Percentiles rank a stretch among this genome's conserved stretches.
phyloP scores from a whole-genome alignment of 2,797 vertebrate genomes.

The Lepus townsendii region DNA sequence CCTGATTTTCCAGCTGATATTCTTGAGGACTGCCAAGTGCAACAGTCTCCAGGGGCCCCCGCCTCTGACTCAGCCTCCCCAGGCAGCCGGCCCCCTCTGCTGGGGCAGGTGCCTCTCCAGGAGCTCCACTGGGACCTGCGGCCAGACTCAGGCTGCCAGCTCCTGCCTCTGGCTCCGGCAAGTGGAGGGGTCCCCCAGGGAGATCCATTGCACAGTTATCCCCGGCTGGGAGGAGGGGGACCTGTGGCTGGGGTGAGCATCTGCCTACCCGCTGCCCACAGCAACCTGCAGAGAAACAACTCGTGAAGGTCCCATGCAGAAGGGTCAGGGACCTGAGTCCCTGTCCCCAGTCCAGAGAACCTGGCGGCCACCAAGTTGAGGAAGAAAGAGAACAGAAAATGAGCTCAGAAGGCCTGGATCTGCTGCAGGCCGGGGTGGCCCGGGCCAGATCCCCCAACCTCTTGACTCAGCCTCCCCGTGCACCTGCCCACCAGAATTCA shows the following conservation, averaged over 20 bases:
- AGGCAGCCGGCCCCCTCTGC: background rate
- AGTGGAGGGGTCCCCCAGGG: background rate
- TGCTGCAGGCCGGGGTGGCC: background rate
- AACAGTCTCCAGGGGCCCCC: background rate
- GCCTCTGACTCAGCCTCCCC: background rate
- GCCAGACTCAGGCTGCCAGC: background rate
- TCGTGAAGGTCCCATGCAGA: background rate
- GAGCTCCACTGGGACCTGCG: background rate
- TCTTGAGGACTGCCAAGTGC: slow-evolving; percentile 44
- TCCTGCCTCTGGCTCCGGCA: background rate
- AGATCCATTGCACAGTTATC: background rate
- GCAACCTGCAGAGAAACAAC: background rate
- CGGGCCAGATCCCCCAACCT: background rate
- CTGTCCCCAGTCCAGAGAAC: background rate
- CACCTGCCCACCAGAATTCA: background rate
- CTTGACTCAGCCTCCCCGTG: background rate
- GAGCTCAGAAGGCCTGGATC: background rate
- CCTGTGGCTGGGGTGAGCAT: background rate
- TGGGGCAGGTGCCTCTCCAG: background rate
- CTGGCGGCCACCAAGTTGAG: background rate
- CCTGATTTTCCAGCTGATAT: slow-evolving; percentile 57
- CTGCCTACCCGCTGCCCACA: background rate
- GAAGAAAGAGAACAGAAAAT: background rate
- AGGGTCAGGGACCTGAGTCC: background rate
- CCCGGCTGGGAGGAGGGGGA: background rate